phyloP scores from a whole-genome alignment of 2,888 invertebrate genomes.

The Erannis defoliaria region DNA sequence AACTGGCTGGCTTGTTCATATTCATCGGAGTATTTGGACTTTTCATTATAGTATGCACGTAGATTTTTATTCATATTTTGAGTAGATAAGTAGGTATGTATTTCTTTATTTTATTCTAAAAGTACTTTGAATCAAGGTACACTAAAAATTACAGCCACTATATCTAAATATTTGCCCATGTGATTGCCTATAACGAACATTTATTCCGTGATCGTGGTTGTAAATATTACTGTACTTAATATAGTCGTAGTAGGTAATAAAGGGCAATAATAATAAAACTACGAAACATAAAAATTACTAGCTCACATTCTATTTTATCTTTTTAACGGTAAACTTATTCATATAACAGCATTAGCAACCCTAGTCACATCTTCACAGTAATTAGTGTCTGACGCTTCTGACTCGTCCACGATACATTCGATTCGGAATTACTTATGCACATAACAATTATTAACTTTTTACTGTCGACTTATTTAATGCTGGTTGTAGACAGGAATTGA shows the following conservation, averaged over 20 bases:
- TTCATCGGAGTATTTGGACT: too few relatives aligned
- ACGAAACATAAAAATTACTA: neutral
- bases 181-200: too few relatives aligned
- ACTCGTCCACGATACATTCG: slow-evolving; percentile 48
- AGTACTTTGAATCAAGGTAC: too few relatives aligned
- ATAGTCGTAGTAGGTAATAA: neutral
- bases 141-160: too few relatives aligned
- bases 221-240: too few relatives aligned
- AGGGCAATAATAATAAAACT: neutral
- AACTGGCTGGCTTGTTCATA: too few relatives aligned
- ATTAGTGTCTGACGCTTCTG: slow-evolving; percentile 52
- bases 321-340: slow-evolving; percentile 8
- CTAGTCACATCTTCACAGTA: slow-evolving; percentile 40
- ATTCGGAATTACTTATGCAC: slow-evolving; percentile 56
- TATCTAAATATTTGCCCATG: too few relatives aligned
- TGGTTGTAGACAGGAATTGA: slow-evolving; percentile 45
- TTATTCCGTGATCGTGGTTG: too few relatives aligned
- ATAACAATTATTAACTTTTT: slow-evolving; percentile 60
- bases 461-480: slow-evolving; percentile 47
- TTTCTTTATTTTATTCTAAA: too few relatives aligned
- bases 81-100: too few relatives aligned
- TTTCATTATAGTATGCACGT: too few relatives aligned
- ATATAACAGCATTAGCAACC: slow-evolving; percentile 26
- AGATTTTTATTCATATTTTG: too few relatives aligned
- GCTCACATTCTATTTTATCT: neutral